Evolutionary conservation across 2,113 vertebrate genomes (phyloP).

Genomic region (Macaca mulatta): DNA sequence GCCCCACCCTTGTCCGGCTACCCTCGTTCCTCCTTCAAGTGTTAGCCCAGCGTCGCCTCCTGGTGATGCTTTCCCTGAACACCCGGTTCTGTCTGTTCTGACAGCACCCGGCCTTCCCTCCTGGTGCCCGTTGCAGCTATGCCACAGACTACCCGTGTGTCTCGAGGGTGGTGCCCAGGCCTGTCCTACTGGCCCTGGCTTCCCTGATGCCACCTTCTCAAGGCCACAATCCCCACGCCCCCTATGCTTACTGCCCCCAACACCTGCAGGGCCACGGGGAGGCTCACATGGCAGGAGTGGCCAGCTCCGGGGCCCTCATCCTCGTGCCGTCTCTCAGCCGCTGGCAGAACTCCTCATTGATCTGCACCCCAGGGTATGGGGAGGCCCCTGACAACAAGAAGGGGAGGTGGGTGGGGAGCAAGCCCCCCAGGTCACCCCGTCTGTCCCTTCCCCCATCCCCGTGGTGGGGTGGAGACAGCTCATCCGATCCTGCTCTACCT

Average conservation of each 20-base stretch:
- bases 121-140: neutral
- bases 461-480: neutral
- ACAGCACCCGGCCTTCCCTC: neutral
- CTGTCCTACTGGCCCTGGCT: neutral
- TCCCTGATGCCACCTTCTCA: neutral
- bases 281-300: constrained; percentile 95
- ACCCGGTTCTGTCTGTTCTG: neutral
- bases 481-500: neutral
- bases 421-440: neutral
- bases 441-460: neutral
- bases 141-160: neutral
- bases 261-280: neutral
- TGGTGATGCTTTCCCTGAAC: neutral
- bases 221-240: neutral
- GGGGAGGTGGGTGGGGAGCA: neutral
- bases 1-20: neutral
- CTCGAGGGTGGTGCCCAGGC: neutral
- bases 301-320: constrained; percentile 96
- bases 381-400: constrained; percentile 89
- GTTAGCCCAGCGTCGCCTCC: neutral
- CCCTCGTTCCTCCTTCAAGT: neutral
- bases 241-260: fast-evolving
- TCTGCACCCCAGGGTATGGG: constrained; percentile 97
- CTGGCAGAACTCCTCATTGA: constrained; percentile 98
- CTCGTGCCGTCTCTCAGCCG: constrained; percentile 94